phyloP scores from a whole-genome alignment of 2,888 invertebrate genomes.

The Zootermopsis nevadensis region DNA sequence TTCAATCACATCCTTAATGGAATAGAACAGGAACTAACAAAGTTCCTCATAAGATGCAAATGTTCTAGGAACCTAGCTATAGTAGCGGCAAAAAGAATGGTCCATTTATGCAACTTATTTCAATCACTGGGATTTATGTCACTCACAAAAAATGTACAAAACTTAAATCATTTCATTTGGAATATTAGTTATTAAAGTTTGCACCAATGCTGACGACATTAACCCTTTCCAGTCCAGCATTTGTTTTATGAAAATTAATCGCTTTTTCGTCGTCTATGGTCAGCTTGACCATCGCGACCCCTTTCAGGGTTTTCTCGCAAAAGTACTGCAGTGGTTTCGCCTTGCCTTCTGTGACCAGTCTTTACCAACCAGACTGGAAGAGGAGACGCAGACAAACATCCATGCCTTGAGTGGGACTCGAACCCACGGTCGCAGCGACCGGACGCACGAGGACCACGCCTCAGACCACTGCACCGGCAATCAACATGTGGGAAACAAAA shows the following conservation, averaged over 20 bases:
- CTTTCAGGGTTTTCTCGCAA: too few relatives aligned
- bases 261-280: too few relatives aligned
- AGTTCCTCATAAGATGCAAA: background rate
- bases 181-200: conserved; percentile 1
- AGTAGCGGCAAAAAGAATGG: background rate
- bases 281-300: too few relatives aligned
- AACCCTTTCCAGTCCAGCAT: too few relatives aligned
- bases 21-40: background rate
- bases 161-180: background rate
- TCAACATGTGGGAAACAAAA: conserved; percentile 1
- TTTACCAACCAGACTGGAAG: too few relatives aligned
- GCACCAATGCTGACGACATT: background rate
- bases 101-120: background rate
- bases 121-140: conserved; percentile 2
- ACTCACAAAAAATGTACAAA: background rate
- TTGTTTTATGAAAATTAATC: background rate
- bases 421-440: too few relatives aligned
- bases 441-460: too few relatives aligned
- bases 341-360: too few relatives aligned
- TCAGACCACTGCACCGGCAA: too few relatives aligned
- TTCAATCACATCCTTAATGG: background rate
- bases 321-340: too few relatives aligned
- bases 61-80: background rate
- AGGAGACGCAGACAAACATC: too few relatives aligned
- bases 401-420: too few relatives aligned